Evolutionary conservation across 2,113 vertebrate species (phyloP).

Genomic region (Oenanthe oenanthe): DNA sequence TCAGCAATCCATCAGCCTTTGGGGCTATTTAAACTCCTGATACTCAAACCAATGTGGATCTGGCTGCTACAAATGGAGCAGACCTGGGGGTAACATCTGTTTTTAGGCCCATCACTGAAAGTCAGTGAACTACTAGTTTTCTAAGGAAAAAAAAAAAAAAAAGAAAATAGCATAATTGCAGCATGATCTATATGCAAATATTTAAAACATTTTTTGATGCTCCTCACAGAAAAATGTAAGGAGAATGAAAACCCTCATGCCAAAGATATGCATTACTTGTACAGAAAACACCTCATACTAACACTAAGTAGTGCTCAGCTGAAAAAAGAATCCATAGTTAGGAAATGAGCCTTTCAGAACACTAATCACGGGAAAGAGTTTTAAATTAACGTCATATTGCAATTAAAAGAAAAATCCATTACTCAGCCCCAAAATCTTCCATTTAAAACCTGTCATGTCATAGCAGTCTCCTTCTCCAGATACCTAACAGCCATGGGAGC

Average conservation of each 20-base stretch:
- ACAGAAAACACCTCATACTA: not conserved
- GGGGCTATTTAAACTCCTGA: not conserved
- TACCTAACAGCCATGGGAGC: not conserved
- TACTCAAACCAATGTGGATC: not conserved
- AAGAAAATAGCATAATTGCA: not conserved
- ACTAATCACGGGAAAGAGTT: not conserved
- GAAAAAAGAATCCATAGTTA: not conserved
- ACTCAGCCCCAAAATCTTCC: not conserved
- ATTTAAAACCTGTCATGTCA: not conserved
- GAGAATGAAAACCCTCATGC: not conserved
- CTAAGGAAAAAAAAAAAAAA: not conserved
- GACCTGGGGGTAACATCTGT: not conserved
- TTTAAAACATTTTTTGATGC: not conserved
- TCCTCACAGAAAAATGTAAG: not conserved
- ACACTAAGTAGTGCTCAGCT: not conserved
- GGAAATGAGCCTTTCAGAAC: not conserved
- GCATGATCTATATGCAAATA: not conserved
- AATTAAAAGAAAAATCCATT: not conserved
- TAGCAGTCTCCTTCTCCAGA: not conserved
- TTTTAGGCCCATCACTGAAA: not conserved
- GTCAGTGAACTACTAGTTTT: not conserved
- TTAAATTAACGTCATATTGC: not conserved
- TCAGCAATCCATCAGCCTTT: not conserved
- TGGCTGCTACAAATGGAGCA: not conserved
- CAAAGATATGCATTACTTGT: not conserved